These are phyloP conservation scores for Apotomis capreana DNA, from an alignment of 2,888 invertebrate species.

Conservation along the genomic window DNA sequence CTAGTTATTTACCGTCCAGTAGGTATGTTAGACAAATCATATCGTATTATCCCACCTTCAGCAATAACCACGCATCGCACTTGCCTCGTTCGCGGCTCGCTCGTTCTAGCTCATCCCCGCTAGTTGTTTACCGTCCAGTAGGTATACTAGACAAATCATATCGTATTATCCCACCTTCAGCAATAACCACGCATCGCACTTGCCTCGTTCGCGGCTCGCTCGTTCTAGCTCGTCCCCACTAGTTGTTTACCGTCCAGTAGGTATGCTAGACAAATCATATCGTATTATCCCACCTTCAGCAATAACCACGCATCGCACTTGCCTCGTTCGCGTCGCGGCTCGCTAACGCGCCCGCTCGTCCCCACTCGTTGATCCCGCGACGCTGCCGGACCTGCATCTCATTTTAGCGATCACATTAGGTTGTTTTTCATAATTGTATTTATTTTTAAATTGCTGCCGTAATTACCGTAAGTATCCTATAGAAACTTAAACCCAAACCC, in stretches of 20 bases:
- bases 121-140: not conserved
- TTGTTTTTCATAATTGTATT: not conserved
- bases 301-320: not conserved
- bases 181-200: not conserved
- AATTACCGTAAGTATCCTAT: no score
- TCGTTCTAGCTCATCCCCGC: constrained; percentile 8
- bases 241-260: no score
- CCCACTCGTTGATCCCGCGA: constrained; percentile 36
- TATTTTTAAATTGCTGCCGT: not conserved
- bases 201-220: not conserved
- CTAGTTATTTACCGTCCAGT: not conserved
- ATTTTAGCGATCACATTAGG: constrained; percentile 33
- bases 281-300: not conserved
- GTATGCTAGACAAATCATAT: not conserved
- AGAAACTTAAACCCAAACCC: no score
- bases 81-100: constrained; percentile 1
- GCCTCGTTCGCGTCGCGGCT: constrained; percentile 1
- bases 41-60: not conserved
- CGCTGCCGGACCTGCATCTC: constrained; percentile 39
- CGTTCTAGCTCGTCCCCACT: constrained; percentile 6
- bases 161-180: not conserved
- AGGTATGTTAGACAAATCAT: no score
- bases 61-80: not conserved
- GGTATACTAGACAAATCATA: no score
- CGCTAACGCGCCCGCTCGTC: constrained; percentile 6